Conservation (phyloP, 2,113 vertebrate genomes). For the Sapayoa aenigma region DNA sequence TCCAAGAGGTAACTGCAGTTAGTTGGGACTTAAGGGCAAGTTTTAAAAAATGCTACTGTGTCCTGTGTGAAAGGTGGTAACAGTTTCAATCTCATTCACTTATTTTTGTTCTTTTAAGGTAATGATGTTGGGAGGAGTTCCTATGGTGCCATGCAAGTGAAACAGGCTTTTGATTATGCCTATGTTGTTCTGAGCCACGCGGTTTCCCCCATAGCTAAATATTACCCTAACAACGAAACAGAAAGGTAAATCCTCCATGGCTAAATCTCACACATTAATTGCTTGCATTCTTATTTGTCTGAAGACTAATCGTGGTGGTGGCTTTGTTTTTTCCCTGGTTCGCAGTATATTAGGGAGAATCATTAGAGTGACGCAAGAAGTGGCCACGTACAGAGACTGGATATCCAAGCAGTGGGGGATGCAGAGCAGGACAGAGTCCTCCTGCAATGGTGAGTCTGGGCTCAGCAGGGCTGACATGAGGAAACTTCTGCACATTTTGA, state of each 20-base stretch:
- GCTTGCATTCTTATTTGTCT: background rate
- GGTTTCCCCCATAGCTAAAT: constrained; percentile 92
- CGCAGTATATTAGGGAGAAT: constrained; percentile 93
- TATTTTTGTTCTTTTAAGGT: constrained; percentile 72
- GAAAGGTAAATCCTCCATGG: constrained; percentile 83
- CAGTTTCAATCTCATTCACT: background rate
- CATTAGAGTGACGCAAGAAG: constrained; percentile 94
- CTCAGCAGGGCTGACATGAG: background rate
- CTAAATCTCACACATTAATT: background rate
- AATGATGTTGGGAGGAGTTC: constrained; percentile 97
- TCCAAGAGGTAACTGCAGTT: background rate
- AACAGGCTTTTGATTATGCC: constrained; percentile 97
- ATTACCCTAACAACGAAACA: constrained; percentile 92
- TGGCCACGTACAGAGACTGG: constrained; percentile 94
- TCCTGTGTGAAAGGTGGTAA: background rate
- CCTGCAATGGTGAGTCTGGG: constrained; percentile 82
- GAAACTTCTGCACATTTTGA: background rate
- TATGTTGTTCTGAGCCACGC: constrained; percentile 94
- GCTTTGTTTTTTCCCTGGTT: background rate
- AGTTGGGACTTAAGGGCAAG: background rate
- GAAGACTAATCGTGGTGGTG: background rate
- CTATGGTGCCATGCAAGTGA: constrained; percentile 99
- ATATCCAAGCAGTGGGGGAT: constrained; percentile 90
- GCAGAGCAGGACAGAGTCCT: constrained; percentile 79
- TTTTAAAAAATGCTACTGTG: background rate